phyloP scores from a whole-genome alignment of 2,888 invertebrate genomes.

The Lumbricus terrestris region DNA sequence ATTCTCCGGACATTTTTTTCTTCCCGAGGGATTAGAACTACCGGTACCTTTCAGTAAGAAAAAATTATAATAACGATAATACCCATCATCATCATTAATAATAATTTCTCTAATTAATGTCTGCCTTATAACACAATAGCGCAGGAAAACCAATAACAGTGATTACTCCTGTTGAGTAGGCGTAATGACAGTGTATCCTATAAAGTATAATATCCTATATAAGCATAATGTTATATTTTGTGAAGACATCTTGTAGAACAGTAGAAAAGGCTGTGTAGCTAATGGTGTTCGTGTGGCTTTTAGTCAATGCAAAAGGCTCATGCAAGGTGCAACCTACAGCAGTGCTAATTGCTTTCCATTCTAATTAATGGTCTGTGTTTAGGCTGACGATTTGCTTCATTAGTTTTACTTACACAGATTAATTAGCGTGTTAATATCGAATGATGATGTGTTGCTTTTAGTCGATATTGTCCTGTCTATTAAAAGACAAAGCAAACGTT shows the following conservation, averaged over 20 bases:
- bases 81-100: background rate
- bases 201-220: too few relatives aligned
- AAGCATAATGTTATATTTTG: background rate
- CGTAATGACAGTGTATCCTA: background rate
- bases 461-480: background rate
- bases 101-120: background rate
- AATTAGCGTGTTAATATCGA: background rate
- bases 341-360: background rate
- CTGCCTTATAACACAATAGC: background rate
- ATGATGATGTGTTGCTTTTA: constrained; percentile 3
- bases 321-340: background rate
- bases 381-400: background rate
- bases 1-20: too few relatives aligned
- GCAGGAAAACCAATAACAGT: background rate
- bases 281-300: background rate
- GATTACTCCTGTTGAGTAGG: background rate
- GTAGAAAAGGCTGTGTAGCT: background rate
- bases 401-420: background rate
- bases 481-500: background rate
- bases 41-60: too few relatives aligned
- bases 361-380: background rate
- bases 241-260: too few relatives aligned
- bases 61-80: too few relatives aligned
- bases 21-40: too few relatives aligned
- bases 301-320: background rate